Evolutionary conservation across 2,888 invertebrate species (phyloP), one percentile per base, ranked within the genome.

Genomic region (Drosophila meridiana): DNA sequence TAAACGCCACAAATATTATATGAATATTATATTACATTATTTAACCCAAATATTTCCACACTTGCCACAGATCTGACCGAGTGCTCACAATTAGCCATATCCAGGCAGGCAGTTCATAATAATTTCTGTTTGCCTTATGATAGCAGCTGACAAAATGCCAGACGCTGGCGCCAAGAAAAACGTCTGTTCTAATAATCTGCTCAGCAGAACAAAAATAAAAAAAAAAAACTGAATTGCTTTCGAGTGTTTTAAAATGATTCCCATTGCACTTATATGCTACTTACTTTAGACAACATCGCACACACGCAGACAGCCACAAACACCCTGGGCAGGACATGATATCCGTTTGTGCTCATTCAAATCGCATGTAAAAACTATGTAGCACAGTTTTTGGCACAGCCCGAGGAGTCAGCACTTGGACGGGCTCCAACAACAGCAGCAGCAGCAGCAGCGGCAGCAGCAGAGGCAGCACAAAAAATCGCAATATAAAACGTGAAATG

Each of bases 281-380:
- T 80, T 80, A 68, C 74, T 80, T 78, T 78, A 50, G 70, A 66
- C 65, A 81, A 80, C 67, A 75, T 58, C 61, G 57, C 45, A 66
- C 61, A 62, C 55, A 43, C 43, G 43, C 57, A 45, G 36, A 69
- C 57, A 73, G 42, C 50, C 34, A 61, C 20, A 57, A 34, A 56
- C 55, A 68, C 26, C 40, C 30, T 32, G 52, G 55, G 59, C 70
- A 47, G 65, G 65, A 78, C 76, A 78, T 77, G 83, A 83, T 83
- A 78, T 83, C 86, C 86, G 87, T 61, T 86, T 81, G 86, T 81
- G 82, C 85, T 83, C 83, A 87, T 86, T 84, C 87, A 87, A 86
- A 87, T 87, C 81, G 83, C 87, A 82, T 87, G 85, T 84, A 85
- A 85, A 85, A 84, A 78, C 67, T 74, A 65, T 78, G 75, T 77